Evolutionary conservation across 2,797 vertebrate species (phyloP).

Genomic region (Arctocebus calabarensis): DNA sequence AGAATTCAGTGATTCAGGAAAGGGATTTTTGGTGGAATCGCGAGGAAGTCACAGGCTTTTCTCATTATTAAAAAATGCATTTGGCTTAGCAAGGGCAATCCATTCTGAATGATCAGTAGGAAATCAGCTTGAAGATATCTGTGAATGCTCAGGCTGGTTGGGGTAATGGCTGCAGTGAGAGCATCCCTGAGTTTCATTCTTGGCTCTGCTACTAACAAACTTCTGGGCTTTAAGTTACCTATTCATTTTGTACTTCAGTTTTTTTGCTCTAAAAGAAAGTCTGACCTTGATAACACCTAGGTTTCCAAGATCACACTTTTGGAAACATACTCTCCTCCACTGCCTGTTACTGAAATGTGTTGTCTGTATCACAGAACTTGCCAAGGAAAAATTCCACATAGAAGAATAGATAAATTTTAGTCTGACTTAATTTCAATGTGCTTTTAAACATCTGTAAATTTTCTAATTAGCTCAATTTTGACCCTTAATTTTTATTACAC

Average conservation of each 20-base stretch:
- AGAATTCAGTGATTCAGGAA: not conserved
- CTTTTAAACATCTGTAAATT: not conserved
- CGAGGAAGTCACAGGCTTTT: not conserved
- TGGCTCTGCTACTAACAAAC: not conserved
- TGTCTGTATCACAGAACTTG: not conserved
- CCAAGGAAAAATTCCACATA: not conserved
- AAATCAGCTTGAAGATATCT: not conserved
- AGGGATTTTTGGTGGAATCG: not conserved
- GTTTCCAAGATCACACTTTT: not conserved
- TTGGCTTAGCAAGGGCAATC: not conserved
- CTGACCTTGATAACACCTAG: not conserved
- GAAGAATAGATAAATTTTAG: not conserved
- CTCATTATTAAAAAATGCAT: not conserved
- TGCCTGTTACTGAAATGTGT: not conserved
- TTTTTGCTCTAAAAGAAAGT: not conserved
- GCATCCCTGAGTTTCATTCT: rapidly evolving
- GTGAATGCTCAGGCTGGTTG: rapidly evolving
- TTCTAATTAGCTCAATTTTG: not conserved
- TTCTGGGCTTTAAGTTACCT: not conserved
- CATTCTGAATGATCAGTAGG: not conserved
- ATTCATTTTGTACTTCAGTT: not conserved
- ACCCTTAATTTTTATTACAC: not conserved
- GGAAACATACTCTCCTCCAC: not conserved
- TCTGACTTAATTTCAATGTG: not conserved
- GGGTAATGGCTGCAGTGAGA: not conserved